These are phyloP conservation scores for Characodon lateralis DNA, from an alignment of 2,797 vertebrate genomes.

Conservation along the genomic window DNA sequence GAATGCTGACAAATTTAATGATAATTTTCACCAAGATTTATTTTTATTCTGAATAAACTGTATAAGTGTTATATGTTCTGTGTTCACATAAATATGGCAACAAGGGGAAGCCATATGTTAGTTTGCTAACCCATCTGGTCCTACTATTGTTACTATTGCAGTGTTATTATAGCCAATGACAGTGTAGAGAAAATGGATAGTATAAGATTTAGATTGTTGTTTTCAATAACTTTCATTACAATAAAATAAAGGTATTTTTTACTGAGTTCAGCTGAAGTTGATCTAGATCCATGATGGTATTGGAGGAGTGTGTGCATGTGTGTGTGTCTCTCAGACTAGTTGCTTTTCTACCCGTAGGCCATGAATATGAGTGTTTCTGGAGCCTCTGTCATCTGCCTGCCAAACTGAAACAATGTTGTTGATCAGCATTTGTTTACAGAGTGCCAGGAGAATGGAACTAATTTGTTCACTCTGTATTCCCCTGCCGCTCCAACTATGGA, in stretches of 20 bases:
- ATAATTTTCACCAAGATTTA: too few species aligned
- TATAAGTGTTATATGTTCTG: too few species aligned
- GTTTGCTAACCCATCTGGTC: too few species aligned
- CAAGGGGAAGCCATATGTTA: too few species aligned
- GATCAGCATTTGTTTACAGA: constrained; percentile 72
- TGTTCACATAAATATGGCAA: too few species aligned
- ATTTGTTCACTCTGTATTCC: constrained; percentile 64
- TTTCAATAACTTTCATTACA: not conserved
- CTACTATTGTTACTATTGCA: too few species aligned
- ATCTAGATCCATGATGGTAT: constrained; percentile 9
- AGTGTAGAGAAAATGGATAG: not conserved
- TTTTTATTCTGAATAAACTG: too few species aligned
- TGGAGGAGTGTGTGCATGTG: constrained; percentile 5
- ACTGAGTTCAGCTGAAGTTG: constrained; percentile 33
- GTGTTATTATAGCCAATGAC: not conserved
- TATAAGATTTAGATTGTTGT: not conserved
- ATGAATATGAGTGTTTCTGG: constrained; percentile 34
- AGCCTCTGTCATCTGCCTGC: constrained; percentile 51
- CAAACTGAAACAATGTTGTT: constrained; percentile 63
- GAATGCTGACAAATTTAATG: too few species aligned
- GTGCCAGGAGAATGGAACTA: constrained; percentile 65
- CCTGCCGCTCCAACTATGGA: constrained; percentile 39
- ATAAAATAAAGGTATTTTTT: not conserved
- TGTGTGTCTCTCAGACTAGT: constrained; percentile 6
- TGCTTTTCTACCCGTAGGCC: constrained; percentile 12